Evolutionary conservation across 2,113 vertebrate species (phyloP).

Genomic region (Pycnonotus jocosus): DNA sequence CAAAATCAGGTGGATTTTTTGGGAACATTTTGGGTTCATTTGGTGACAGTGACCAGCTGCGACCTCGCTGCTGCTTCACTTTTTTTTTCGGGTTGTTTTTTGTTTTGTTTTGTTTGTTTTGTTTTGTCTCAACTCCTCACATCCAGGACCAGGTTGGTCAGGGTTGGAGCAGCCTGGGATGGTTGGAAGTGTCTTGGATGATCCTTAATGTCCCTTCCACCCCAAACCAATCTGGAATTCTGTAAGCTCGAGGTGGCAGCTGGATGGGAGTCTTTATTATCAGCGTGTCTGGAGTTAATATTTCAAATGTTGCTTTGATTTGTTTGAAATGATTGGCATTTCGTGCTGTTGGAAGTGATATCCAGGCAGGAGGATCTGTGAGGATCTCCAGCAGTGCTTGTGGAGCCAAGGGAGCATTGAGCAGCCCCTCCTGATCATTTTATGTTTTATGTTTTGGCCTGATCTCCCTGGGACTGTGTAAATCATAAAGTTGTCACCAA

Average conservation of each 20-base stretch:
- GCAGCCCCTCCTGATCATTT: not conserved
- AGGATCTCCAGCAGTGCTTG: not conserved
- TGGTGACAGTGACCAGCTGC: fast-evolving
- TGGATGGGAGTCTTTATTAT: not conserved
- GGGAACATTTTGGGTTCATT: not conserved
- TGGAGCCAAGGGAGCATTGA: not conserved
- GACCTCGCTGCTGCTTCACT: not conserved
- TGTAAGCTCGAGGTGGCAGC: not conserved
- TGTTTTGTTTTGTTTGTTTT: not conserved
- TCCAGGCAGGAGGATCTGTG: not conserved
- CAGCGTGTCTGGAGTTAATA: not conserved
- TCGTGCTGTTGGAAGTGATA: not conserved
- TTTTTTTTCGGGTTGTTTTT: no score
- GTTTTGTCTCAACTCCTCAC: not conserved
- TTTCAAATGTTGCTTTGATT: not conserved
- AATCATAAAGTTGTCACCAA: not conserved
- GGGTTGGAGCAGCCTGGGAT: not conserved
- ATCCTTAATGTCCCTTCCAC: not conserved
- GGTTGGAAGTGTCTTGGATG: not conserved
- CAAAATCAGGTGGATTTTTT: not conserved
- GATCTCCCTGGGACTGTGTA: not conserved
- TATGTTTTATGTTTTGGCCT: not conserved
- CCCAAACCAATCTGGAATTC: not conserved
- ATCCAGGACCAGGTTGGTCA: no score
- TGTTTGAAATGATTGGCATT: not conserved